Conservation (phyloP, 2,888 invertebrate species). For the Tubulanus polymorphus region DNA sequence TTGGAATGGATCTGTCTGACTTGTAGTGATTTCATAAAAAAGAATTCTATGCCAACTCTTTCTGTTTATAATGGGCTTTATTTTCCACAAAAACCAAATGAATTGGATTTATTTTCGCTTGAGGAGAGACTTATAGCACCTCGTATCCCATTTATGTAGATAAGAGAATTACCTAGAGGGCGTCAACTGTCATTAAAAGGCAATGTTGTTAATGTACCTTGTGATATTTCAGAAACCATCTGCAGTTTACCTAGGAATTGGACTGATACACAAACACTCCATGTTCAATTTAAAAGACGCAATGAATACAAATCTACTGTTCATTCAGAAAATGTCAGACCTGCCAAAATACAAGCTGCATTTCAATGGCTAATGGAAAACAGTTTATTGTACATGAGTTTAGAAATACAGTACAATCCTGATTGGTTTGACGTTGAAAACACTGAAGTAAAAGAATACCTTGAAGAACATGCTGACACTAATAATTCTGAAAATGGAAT, state of each 20-base stretch:
- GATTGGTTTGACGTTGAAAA: neutral
- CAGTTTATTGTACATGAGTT: too few relatives aligned
- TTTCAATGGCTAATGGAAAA: neutral
- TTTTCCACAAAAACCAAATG: neutral
- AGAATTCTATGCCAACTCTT: neutral
- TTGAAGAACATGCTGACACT: neutral
- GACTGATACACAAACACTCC: neutral
- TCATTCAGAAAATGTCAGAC: conserved; percentile 1
- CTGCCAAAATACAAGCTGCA: neutral
- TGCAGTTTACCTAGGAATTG: conserved; percentile 3
- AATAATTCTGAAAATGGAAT: neutral
- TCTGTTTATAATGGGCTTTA: neutral
- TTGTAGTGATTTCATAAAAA: neutral
- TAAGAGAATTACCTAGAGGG: conserved; percentile 9
- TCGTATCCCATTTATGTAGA: conserved; percentile 9
- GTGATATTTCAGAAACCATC: conserved; percentile 1
- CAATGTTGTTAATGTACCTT: conserved; percentile 12
- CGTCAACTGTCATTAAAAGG: conserved; percentile 6
- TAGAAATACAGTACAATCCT: neutral
- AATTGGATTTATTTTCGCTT: neutral
- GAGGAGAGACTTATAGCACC: conserved; percentile 7
- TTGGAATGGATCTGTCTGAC: neutral
- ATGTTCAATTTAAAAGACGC: conserved; percentile 5
- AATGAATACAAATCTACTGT: conserved; percentile 1
- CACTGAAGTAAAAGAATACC: neutral